Evolutionary conservation across 2,113 vertebrate species (phyloP).

Genomic region (Antennarius striatus): DNA sequence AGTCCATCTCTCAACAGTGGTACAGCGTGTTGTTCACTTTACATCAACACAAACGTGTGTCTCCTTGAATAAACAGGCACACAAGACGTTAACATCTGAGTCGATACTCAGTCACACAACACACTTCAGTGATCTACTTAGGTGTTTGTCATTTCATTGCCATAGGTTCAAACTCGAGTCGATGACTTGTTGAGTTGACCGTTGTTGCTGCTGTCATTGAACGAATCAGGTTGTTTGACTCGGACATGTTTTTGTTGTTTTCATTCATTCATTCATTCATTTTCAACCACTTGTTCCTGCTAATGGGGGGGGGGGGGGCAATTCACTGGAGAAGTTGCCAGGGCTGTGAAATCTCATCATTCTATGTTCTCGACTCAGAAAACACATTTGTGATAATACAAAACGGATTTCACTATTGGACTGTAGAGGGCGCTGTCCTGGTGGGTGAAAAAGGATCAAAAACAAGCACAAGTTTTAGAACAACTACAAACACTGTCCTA

Average conservation of each 20-base stretch:
- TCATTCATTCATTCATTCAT: too few species aligned
- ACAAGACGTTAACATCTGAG: neutral
- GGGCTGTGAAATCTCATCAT: too few species aligned
- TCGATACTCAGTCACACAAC: constrained; percentile 4
- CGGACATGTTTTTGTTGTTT: constrained; percentile 71
- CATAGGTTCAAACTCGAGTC: neutral
- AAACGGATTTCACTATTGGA: neutral
- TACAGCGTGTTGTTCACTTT: constrained; percentile 80
- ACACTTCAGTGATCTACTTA: too few species aligned
- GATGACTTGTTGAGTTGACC: constrained; percentile 11
- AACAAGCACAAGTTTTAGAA: too few species aligned
- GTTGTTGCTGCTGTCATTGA: constrained; percentile 12
- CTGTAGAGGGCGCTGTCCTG: constrained; percentile 51
- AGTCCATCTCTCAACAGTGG: constrained; percentile 82
- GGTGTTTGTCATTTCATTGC: neutral
- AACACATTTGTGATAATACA: constrained; percentile 17
- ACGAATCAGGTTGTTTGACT: neutral
- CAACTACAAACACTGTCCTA: too few species aligned
- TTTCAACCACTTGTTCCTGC: too few species aligned
- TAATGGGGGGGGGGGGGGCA: too few species aligned
- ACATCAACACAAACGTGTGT: constrained; percentile 84
- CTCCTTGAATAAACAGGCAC: constrained; percentile 66
- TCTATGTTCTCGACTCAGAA: constrained; percentile 14
- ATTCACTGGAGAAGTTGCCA: too few species aligned
- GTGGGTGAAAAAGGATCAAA: neutral